These are phyloP conservation scores for Acanthaster planci DNA, from an alignment of 35 echinoderm and acorn worm genomes.

Conservation along the genomic window DNA sequence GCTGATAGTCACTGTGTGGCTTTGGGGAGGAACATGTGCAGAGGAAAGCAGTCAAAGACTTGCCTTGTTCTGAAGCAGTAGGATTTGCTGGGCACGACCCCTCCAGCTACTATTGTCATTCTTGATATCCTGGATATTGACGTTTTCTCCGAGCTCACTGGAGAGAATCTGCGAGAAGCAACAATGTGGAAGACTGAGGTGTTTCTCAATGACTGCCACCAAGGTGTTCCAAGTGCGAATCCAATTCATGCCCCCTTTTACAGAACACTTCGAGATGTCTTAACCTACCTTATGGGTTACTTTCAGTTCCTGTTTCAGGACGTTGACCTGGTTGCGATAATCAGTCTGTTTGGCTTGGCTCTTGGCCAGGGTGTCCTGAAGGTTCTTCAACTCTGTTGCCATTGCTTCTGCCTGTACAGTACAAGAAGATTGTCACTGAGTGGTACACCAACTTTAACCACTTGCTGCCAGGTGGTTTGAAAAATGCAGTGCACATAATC, in stretches of 20 bases:
- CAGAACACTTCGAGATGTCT: too few relatives aligned
- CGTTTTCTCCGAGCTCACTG: slow-evolving; percentile 79
- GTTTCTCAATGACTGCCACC: too few relatives aligned
- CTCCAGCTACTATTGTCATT: slow-evolving; percentile 70
- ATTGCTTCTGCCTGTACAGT: slow-evolving; percentile 48
- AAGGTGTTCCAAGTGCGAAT: too few relatives aligned
- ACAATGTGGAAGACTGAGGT: too few relatives aligned
- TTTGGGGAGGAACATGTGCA: too few relatives aligned
- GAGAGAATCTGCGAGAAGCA: slow-evolving; percentile 5
- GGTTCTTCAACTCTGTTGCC: slow-evolving; percentile 74
- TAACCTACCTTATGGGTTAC: slow-evolving; percentile 76
- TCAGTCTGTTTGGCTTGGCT: slow-evolving; percentile 74
- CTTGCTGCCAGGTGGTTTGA: too few relatives aligned
- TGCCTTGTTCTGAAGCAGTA: slow-evolving; percentile 90
- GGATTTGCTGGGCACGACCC: slow-evolving; percentile 83
- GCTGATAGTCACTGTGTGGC: too few relatives aligned
- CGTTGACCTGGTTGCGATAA: slow-evolving; percentile 69
- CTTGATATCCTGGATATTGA: slow-evolving; percentile 65
- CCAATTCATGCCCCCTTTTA: too few relatives aligned
- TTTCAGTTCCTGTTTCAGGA: slow-evolving; percentile 91
- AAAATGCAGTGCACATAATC: too few relatives aligned
- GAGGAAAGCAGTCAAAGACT: neutral
- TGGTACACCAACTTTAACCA: too few relatives aligned
- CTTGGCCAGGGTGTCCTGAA: slow-evolving; percentile 74
- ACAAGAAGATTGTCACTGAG: too few relatives aligned